Evolutionary conservation across 37 sponge, comb jelly and placozoan genomes (phyloP), one percentile per base, ranked within the genome.

Genomic region (Eunapius fragilis): DNA sequence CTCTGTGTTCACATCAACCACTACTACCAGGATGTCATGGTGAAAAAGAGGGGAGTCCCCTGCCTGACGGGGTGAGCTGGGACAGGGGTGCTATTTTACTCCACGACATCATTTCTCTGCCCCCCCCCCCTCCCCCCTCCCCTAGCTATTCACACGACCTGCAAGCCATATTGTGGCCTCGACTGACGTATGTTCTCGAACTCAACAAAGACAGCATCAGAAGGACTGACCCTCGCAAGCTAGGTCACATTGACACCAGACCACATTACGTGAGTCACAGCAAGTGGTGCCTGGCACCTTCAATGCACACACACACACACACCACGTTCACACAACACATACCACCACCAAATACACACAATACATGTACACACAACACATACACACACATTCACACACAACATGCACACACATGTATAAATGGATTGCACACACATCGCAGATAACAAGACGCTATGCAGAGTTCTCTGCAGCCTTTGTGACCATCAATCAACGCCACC

Each of bases 381-480:
- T 67, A 30, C 26, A 30, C 14, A 49, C 67, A 67, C 45, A 25
- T 13, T 3, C 78, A 45, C 78, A 23, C 33, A 26, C 80, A 58
- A 67, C 69, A 80, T 69, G 9, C 67, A 67, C 78, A 25, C 33
- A 34, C 78, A 45, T 48, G 3, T 26, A 26, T 69, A 58, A 4
- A 67, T 31, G 33, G 37, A 38, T 31, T 30, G 68, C 69, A 17
- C 31, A 38, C 33, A 26, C n/a, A n/a, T n/a, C n/a, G n/a, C 73
- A 96, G 96, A 92, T 99, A 25, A 96, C 99, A 3, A 75, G 99
- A 36, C 82, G 99, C 34, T 99, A 97, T 90, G 97, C 97, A 2
- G 99, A 99, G 91, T 99, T 99, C 83, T 97, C 96, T 35, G 94
- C 89, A 23, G 99, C 97, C 3, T 89, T 99, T 22, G 92, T 95